Base-by-base conservation (phyloP, 30 jellyfish, hydroid and myxozoan species). In the Turritopsis rubra region DNA sequence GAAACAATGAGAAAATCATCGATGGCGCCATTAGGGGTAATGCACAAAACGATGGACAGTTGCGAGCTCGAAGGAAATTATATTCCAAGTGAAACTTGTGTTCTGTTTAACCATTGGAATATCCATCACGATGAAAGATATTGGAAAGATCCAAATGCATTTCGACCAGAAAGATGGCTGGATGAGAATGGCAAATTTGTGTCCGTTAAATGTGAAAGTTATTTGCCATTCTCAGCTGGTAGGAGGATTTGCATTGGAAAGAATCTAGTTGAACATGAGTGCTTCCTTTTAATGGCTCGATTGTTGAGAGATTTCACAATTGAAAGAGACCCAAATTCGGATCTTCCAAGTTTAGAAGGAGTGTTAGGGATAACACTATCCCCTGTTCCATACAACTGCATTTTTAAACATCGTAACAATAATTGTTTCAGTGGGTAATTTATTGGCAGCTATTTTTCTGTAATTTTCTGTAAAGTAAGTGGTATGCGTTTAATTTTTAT, bases 221-320 rank as follows among this genome's bases (percentile, higher is more conserved):
- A 70, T 80, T 28, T 90, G 81, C 97, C 97, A 7, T 90, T 90
- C 75, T 90, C 97, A 26, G 91, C 95, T 52, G 97, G 97, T 25
- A 73, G 89, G 52, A 76, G 97, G 30, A 86, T 83, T 1, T 90
- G 97, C 87, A 83, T 90, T 18, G 97, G 97, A 21, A 95, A 85
- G 30, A 53, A 81, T 1, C 81, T 90, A 21, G 97, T 95, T 31
- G 71, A 86, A 65, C 75, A 86, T 24, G 95, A 90, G 87, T 23
- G 86, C 25, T 90, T 81, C 72, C 52, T 86, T 25, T 85, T 90
- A 83, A 72, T 82, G 73, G 66, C 97, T 7, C 85, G 92, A 16
- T 21, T 90, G 26, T 28, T 90, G 53, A 77, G 71, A 23, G 72
- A 80, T 80, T 80, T 80, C 28, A 31, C 26, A 53, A 53, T 80